A percentile compares a stretch with the other conserved stretches of the same genome.
These are phyloP conservation scores for Seison nebaliae DNA, from an alignment of 1,140 invertebrate species.

Conservation along the genomic window DNA sequence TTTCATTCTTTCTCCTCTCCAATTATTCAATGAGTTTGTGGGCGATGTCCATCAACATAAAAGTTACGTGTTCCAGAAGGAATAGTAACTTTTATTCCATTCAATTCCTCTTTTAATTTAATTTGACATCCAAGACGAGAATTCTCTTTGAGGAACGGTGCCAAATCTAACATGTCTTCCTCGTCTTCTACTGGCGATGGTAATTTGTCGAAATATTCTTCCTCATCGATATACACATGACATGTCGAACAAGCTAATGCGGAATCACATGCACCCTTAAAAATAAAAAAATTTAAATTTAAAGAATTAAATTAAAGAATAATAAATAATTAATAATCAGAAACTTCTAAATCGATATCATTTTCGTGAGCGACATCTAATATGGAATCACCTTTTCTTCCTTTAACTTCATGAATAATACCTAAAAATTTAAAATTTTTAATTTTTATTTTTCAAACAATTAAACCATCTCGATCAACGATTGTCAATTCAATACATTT, in stretches of 20 bases:
- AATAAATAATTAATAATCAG: no score
- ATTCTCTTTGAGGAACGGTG: slow-evolving; percentile 75
- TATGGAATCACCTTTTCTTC: no score
- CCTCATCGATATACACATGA: slow-evolving; percentile 66
- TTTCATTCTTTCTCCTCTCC: no score
- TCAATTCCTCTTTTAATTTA: slow-evolving; percentile 10
- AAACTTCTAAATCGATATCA: no score
- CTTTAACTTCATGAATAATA: no score
- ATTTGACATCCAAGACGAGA: slow-evolving; percentile 40
- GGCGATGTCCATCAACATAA: slow-evolving; percentile 14
- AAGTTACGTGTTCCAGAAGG: slow-evolving; percentile 9
- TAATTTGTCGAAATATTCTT: slow-evolving; percentile 44
- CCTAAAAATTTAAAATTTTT: no score
- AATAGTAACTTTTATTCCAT: slow-evolving; percentile 6
- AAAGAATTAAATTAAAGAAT: no score
- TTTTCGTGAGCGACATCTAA: no score
- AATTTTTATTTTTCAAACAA: no score
- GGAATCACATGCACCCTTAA: slow-evolving; percentile 86
- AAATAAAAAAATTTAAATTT: no score
- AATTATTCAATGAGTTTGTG: slow-evolving; percentile 4
- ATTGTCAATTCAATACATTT: no score
- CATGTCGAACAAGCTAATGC: slow-evolving; percentile 90
- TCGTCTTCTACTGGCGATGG: slow-evolving; percentile 52
- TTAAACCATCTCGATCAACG: no score
- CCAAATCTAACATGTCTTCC: slow-evolving; percentile 84